These are phyloP conservation scores for Hypsopygia costalis DNA, from an alignment of 2,888 invertebrate genomes.

Conservation along the genomic window DNA sequence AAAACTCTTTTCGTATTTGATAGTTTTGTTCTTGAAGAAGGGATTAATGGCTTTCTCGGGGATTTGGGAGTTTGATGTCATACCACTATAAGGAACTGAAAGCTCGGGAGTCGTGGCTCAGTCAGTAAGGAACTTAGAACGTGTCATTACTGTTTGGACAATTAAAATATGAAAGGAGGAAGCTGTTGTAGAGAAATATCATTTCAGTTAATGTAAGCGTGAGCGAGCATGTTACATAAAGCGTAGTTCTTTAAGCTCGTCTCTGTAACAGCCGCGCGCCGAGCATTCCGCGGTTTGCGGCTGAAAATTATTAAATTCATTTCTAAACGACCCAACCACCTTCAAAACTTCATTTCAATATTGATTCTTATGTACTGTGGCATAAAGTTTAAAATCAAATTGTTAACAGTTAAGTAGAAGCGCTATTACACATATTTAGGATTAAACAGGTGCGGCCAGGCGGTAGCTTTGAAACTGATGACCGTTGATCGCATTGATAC, in stretches of 20 bases:
- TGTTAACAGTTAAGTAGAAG: constrained; percentile 22
- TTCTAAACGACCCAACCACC: constrained; percentile 26
- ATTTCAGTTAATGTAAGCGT: constrained; percentile 14
- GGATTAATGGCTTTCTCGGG: too few relatives aligned
- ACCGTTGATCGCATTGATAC: constrained; percentile 59
- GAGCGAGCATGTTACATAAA: constrained; percentile 12
- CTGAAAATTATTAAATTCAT: constrained; percentile 41
- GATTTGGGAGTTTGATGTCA: too few relatives aligned
- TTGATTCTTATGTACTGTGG: constrained; percentile 14
- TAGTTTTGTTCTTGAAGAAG: too few relatives aligned
- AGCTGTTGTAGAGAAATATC: background rate
- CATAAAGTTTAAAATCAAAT: constrained; percentile 18
- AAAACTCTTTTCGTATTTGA: too few relatives aligned
- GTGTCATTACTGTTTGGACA: too few relatives aligned
- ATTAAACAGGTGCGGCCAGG: constrained; percentile 68
- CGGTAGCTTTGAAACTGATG: constrained; percentile 60
- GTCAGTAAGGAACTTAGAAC: too few relatives aligned
- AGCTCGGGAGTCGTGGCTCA: too few relatives aligned
- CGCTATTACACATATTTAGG: constrained; percentile 56
- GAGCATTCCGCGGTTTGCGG: constrained; percentile 64
- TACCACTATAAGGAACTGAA: too few relatives aligned
- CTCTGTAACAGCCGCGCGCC: constrained; percentile 35
- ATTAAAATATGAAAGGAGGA: too few relatives aligned
- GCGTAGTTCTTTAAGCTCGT: constrained; percentile 14
- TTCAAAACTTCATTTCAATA: constrained; percentile 13